A percentile compares a stretch with the other conserved stretches of the same genome.
Evolutionary conservation across 2,797 vertebrate species (phyloP).

Genomic region (Brachyrhaphis roseni): DNA sequence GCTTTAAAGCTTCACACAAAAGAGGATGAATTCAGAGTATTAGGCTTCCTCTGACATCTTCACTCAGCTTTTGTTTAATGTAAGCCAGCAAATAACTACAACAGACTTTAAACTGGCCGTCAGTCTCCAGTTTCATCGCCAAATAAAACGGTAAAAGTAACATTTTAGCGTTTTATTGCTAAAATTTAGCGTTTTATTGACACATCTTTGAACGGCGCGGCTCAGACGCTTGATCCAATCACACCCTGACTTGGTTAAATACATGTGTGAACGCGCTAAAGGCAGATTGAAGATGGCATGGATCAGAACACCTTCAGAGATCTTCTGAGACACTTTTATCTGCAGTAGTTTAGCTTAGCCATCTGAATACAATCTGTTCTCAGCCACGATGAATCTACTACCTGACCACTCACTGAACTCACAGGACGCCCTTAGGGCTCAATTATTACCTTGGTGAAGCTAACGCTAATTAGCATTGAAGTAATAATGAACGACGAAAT

Average conservation of each 20-base stretch:
- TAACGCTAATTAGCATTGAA: too few relatives aligned
- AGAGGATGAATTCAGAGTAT: not conserved
- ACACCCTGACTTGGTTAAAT: not conserved
- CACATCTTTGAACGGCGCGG: not conserved
- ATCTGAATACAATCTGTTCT: not conserved
- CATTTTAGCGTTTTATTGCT: not conserved
- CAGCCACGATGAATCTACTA: not conserved
- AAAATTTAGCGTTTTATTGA: too few relatives aligned
- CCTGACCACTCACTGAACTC: not conserved
- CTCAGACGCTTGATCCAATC: constrained; percentile 1
- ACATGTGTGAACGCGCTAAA: not conserved
- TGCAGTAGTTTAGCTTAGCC: not conserved
- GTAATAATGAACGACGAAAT: too few relatives aligned
- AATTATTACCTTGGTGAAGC: not conserved
- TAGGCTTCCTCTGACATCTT: not conserved
- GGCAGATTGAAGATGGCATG: constrained; percentile 7
- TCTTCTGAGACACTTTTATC: not conserved
- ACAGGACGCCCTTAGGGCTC: not conserved
- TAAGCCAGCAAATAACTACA: not conserved
- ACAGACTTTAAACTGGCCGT: not conserved
- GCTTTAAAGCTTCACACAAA: constrained; percentile 9
- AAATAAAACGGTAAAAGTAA: not conserved
- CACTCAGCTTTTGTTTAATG: not conserved
- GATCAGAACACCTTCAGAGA: constrained; percentile 9
- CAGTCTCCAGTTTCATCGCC: not conserved